Percentiles rank a stretch among this genome's conserved stretches.
Conservation (phyloP, 2,113 vertebrate genomes). For the Channa maculata region DNA sequence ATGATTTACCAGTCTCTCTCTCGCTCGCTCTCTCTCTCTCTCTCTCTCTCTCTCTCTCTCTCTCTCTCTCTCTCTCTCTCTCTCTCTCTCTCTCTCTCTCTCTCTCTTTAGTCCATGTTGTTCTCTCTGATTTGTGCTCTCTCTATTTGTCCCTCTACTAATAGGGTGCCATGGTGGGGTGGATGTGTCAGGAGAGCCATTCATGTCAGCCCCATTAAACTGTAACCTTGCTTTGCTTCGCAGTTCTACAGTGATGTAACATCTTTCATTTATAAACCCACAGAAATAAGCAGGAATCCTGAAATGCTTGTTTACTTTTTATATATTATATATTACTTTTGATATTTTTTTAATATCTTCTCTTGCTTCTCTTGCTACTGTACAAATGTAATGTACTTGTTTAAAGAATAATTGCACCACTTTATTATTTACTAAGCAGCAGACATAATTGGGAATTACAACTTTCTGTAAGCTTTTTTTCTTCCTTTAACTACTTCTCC, state of each 20-base stretch:
- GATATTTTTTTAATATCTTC: background rate
- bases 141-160: conserved; percentile 18
- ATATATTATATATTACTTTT: background rate
- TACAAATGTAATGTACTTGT: background rate
- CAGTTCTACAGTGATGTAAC: conserved; percentile 51
- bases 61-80: too few species aligned
- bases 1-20: conserved; percentile 31
- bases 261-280: background rate
- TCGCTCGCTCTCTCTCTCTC: background rate
- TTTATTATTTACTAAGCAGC: background rate
- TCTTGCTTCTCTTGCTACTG: background rate
- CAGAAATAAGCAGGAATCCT: conserved; percentile 20
- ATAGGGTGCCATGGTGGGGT: conserved; percentile 51
- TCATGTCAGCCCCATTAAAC: conserved; percentile 65
- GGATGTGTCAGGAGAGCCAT: conserved; percentile 63
- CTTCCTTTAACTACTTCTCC: too few species aligned
- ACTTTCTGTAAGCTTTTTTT: too few species aligned
- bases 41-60: too few species aligned
- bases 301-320: background rate
- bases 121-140: background rate
- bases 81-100: too few species aligned
- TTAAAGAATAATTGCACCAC: background rate
- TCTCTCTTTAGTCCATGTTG: conserved; percentile 2
- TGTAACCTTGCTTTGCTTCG: conserved; percentile 63
- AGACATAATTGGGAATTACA: too few species aligned